These are phyloP conservation scores for Sceloporus undulatus DNA, from an alignment of 2,113 vertebrate species.

Conservation along the genomic window DNA sequence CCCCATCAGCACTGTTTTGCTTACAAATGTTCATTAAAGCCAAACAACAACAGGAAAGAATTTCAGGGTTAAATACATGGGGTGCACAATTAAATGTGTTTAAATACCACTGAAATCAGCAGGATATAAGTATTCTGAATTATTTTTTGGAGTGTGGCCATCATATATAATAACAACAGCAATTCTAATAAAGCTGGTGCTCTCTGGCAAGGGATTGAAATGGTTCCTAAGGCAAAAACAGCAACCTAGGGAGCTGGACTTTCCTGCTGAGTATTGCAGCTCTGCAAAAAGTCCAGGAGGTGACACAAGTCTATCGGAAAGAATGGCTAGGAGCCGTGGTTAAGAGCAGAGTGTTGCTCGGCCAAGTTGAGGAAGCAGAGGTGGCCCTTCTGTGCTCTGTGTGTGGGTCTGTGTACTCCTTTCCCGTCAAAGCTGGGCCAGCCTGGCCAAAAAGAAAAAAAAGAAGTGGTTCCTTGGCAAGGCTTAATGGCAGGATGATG, in stretches of 20 bases:
- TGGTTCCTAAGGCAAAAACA: conserved; percentile 67
- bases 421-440: conserved; percentile 85
- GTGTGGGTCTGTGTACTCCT: conserved; percentile 81
- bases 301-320: conserved; percentile 82
- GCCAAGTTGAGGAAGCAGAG: conserved; percentile 81
- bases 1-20: conserved; percentile 67
- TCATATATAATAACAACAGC: conserved; percentile 37
- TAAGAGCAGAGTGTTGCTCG: conserved; percentile 79
- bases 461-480: conserved; percentile 85
- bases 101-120: conserved; percentile 17
- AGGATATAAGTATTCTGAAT: not conserved
- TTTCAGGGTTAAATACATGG: conserved; percentile 40
- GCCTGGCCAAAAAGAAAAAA: conserved; percentile 76
- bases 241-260: conserved; percentile 58
- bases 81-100: not conserved
- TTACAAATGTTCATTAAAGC: conserved; percentile 55
- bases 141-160: conserved; percentile 3
- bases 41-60: conserved; percentile 28
- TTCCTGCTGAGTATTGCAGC: conserved; percentile 74
- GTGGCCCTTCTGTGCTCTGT: conserved; percentile 78
- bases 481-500: conserved; percentile 85
- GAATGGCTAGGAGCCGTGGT: conserved; percentile 76
- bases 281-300: conserved; percentile 76
- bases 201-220: conserved; percentile 69
- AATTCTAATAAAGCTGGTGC: conserved; percentile 45